phyloP scores from a whole-genome alignment of 2,113 vertebrate genomes.

The Mirounga angustirostris region DNA sequence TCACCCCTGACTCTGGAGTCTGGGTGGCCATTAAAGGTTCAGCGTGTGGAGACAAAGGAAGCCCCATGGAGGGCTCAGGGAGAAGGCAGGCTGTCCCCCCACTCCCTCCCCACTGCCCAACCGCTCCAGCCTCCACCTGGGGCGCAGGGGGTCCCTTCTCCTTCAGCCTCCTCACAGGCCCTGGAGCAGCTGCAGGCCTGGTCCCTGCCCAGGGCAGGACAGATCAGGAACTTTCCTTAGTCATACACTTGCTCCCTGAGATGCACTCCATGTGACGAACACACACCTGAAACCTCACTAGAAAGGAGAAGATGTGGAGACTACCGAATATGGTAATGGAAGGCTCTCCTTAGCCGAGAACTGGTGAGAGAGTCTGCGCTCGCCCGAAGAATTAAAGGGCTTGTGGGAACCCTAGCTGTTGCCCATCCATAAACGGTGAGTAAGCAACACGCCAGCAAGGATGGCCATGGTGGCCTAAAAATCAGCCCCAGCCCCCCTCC shows the following conservation, averaged over 20 bases:
- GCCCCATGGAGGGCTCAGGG: neutral
- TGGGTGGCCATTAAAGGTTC: neutral
- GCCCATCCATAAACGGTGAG: accelerated
- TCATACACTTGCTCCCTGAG: neutral
- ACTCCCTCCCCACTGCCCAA: neutral
- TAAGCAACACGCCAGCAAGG: neutral
- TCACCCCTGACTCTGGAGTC: neutral
- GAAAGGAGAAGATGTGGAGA: neutral
- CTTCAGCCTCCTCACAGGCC: neutral
- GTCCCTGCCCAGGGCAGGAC: neutral
- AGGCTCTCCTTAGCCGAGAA: neutral
- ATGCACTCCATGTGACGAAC: neutral
- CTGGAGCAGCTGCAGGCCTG: neutral
- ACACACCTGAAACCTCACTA: neutral
- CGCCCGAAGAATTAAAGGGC: neutral
- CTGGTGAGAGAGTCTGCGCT: neutral
- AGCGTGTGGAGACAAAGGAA: neutral
- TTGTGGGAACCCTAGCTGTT: neutral
- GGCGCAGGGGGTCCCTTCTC: neutral
- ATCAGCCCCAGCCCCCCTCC: neutral
- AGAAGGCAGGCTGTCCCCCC: neutral
- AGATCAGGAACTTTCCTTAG: neutral
- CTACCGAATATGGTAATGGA: too few species aligned
- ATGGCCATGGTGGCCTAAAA: neutral
- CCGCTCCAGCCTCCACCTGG: neutral